Base-by-base conservation (phyloP, 2,797 vertebrate species). In the Pseudochaenichthys georgianus region DNA sequence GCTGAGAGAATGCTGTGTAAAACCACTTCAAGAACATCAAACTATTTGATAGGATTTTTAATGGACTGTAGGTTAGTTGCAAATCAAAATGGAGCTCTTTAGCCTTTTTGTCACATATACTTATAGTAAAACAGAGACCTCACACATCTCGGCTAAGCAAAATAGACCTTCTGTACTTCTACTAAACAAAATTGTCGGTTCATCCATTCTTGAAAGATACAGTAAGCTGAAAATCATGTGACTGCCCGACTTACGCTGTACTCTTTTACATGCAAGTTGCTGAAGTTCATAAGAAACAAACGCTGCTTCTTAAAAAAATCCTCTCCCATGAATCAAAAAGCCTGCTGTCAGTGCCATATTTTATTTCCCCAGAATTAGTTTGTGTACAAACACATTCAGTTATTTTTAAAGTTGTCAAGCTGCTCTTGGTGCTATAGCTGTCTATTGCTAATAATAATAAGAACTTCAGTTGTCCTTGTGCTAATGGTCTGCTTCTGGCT, bases 341-440 rank as follows among this genome's bases (percentile, higher is more conserved):
- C 41, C 19, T 52, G 21, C 68, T 64, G 17, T 47, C 31, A 19
- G 52, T 23, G 41, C 17, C 13, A 17, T n/a, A 31, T 38, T 68
- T 80, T 17, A 47, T 47, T 47, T 28, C 47, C 7, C 13, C 21
- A 3, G 34, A 3, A 53, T 43, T 69, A 43, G 23, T 76, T 72
- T 38, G 42, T 41, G 43, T 38, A 48, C 41, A 63, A 58, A 70
- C 48, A 43, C 51, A 34, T 43, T 48, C 10, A 46, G 47, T 57
- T 75, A 59, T 65, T 68, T 85, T 66, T 53, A 21, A 80, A 75
- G 67, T 41, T 17, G 38, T 73, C 58, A 21, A 71, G 43, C 31
- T 47, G 67, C 13, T 71, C 28, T 47, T 51, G 52, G 15, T 68
- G 15, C 21, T 59, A 43, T 52, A 51, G 52, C 48, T 17, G 38